Conservation (phyloP, 2,888 invertebrate species). For the Aphrophora alni region DNA sequence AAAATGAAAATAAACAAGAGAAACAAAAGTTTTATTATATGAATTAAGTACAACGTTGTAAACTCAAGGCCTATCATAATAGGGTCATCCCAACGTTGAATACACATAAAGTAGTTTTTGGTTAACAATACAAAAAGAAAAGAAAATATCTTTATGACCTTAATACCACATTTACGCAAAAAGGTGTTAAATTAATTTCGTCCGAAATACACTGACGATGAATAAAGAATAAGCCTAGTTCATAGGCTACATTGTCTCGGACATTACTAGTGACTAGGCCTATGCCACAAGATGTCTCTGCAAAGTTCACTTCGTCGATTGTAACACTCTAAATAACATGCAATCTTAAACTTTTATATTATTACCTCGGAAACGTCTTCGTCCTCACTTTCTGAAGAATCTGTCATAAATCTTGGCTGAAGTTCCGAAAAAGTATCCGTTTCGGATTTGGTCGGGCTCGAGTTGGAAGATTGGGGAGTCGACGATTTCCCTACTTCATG, state of each 20-base stretch:
- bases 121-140: neutral
- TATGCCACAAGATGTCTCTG: constrained; percentile 68
- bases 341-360: constrained; percentile 41
- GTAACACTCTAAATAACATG: constrained; percentile 28
- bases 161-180: no score
- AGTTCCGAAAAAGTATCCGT: constrained; percentile 86
- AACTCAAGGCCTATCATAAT: neutral
- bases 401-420: constrained; percentile 88
- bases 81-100: neutral
- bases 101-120: neutral
- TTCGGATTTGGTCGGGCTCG: constrained; percentile 83
- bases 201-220: no score
- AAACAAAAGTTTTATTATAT: neutral
- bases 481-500: constrained; percentile 62
- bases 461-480: constrained; percentile 84
- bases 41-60: neutral
- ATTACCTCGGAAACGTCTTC: constrained; percentile 96
- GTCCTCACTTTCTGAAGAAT: constrained; percentile 95
- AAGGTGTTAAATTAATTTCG: no score
- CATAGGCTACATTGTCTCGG: constrained; percentile 36
- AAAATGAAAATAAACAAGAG: neutral
- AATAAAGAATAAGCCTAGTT: constrained; percentile 9
- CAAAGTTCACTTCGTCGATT: constrained; percentile 56
- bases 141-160: neutral
- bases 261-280: constrained; percentile 32